These are phyloP conservation scores for Phrynocephalus forsythii DNA, from an alignment of 2,797 vertebrate genomes.

Conservation along the genomic window DNA sequence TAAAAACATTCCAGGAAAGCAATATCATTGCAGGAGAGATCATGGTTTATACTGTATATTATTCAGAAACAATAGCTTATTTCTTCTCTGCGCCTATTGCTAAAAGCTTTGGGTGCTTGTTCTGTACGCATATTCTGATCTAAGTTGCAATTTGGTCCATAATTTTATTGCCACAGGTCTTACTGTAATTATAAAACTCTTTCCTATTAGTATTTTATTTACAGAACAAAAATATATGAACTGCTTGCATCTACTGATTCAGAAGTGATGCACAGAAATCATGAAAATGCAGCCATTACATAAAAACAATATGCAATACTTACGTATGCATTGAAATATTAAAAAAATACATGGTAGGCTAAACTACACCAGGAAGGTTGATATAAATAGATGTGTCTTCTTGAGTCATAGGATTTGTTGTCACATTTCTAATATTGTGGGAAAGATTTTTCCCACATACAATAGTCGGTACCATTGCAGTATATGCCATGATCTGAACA, in stretches of 20 bases:
- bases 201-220: background rate
- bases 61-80: background rate
- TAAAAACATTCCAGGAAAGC: too few relatives aligned
- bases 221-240: background rate
- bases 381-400: background rate
- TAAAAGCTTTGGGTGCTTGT: conserved; percentile 53
- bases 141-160: background rate
- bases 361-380: background rate
- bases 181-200: background rate
- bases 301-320: background rate
- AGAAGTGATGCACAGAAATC: background rate
- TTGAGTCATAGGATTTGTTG: background rate
- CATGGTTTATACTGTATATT: conserved; percentile 64
- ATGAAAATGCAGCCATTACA: background rate
- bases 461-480: background rate
- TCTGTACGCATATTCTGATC: conserved; percentile 44
- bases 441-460: background rate
- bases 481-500: background rate
- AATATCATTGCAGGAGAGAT: conserved; percentile 43
- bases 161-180: background rate
- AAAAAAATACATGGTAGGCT: background rate
- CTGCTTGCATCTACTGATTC: background rate
- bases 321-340: background rate
- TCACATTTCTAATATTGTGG: background rate
- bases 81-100: conserved; percentile 13